These are phyloP conservation scores for Anguilla pacifica DNA, from an alignment of 2,797 vertebrate species.

Conservation along the genomic window DNA sequence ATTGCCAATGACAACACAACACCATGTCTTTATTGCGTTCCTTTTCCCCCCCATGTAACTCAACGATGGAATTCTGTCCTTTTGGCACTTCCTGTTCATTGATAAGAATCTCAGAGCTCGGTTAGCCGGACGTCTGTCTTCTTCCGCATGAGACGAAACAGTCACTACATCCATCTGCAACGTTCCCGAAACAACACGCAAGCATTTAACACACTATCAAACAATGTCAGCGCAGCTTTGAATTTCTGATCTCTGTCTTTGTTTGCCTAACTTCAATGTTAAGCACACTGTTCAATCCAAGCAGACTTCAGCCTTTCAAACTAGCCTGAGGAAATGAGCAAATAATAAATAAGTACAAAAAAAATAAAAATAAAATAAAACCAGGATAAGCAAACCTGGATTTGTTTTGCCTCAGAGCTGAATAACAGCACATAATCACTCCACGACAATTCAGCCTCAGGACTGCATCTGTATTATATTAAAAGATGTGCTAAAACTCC, in stretches of 20 bases:
- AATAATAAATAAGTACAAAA: neutral
- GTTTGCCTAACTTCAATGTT: neutral
- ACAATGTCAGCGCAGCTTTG: neutral
- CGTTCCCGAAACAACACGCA: too few relatives aligned
- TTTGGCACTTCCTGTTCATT: too few relatives aligned
- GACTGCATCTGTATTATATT: conserved; percentile 8
- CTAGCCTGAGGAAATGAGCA: neutral
- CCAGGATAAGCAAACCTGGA: neutral
- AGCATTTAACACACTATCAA: neutral
- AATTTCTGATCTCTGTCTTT: neutral
- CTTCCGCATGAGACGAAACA: too few relatives aligned
- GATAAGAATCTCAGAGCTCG: too few relatives aligned
- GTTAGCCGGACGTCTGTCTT: too few relatives aligned
- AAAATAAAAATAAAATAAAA: neutral
- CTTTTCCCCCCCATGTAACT: too few relatives aligned
- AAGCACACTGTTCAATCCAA: neutral
- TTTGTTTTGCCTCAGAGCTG: neutral
- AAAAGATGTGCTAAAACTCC: conserved; percentile 15
- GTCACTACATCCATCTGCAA: too few relatives aligned
- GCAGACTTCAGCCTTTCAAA: neutral
- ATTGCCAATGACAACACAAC: too few relatives aligned
- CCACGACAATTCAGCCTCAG: neutral
- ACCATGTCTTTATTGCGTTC: too few relatives aligned
- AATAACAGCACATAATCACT: neutral
- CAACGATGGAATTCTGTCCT: too few relatives aligned